A percentile compares a stretch with the other conserved stretches of the same genome.
Evolutionary conservation across 2,797 vertebrate species (phyloP).

Genomic region (Heliangelus exortis): DNA sequence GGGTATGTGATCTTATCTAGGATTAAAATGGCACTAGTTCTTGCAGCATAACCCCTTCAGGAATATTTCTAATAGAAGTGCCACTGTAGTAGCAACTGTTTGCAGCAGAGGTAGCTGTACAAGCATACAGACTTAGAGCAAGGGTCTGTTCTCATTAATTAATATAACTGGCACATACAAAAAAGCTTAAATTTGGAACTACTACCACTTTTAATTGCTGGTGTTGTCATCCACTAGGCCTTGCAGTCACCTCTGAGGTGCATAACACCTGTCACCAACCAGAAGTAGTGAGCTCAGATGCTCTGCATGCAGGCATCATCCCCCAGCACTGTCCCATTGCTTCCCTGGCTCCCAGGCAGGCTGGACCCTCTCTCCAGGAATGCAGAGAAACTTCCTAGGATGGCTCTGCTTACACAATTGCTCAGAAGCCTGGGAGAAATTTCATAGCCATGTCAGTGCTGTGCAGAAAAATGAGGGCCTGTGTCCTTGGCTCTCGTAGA

Average conservation of each 20-base stretch:
- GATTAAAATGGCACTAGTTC: not conserved
- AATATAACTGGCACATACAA: not conserved
- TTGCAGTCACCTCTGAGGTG: not conserved
- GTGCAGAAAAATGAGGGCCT: fast-evolving
- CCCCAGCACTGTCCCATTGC: not conserved
- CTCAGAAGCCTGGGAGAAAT: not conserved
- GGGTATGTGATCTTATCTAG: not conserved
- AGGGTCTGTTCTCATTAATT: not conserved
- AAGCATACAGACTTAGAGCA: not conserved
- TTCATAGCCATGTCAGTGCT: not conserved
- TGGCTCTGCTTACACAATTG: not conserved
- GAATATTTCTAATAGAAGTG: not conserved
- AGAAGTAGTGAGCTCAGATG: not conserved
- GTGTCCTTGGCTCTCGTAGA: not conserved
- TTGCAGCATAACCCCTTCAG: not conserved
- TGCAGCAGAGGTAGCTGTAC: not conserved
- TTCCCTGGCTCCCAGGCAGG: not conserved
- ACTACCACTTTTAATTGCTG: not conserved
- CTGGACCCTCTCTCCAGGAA: not conserved
- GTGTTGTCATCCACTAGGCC: not conserved
- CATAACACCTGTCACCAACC: fast-evolving
- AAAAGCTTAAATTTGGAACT: not conserved
- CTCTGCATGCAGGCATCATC: not conserved
- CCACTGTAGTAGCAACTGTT: not conserved
- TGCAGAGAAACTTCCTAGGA: not conserved